Conservation (phyloP, 2,888 invertebrate genomes). For the Eulithis prunata region DNA sequence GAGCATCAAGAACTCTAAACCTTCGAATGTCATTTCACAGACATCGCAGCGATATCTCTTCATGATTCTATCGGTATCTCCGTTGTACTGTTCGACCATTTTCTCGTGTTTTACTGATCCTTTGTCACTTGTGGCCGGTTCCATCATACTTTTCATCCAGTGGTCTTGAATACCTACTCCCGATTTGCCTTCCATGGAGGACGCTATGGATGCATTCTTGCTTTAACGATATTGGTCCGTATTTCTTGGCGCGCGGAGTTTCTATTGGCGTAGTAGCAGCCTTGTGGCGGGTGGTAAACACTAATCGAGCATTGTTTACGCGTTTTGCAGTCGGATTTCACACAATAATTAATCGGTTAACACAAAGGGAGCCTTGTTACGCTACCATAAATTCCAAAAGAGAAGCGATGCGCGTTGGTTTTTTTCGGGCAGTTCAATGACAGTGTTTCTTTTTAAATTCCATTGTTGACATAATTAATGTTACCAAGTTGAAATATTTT, state of each 20-base stretch:
- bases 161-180: conserved; percentile 75
- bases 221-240: conserved; percentile 71
- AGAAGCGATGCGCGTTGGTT: conserved; percentile 82
- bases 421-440: conserved; percentile 76
- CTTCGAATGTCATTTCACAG: conserved; percentile 76
- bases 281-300: conserved; percentile 39
- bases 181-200: conserved; percentile 76
- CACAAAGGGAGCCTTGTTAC: conserved; percentile 84
- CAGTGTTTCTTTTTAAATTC: conserved; percentile 68
- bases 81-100: conserved; percentile 74
- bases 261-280: conserved; percentile 54
- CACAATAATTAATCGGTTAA: conserved; percentile 64
- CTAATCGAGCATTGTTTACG: conserved; percentile 76
- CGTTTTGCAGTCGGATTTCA: conserved; percentile 68
- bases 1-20: conserved; percentile 73
- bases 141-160: conserved; percentile 82
- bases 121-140: conserved; percentile 75
- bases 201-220: conserved; percentile 62
- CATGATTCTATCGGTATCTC: conserved; percentile 69
- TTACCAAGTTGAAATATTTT: conserved; percentile 56
- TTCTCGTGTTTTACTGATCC: conserved; percentile 77
- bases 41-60: conserved; percentile 74
- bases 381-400: conserved; percentile 84
- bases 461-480: conserved; percentile 56
- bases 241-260: conserved; percentile 47